These are phyloP conservation scores for Agrotis exclamationis DNA, from an alignment of 2,888 invertebrate genomes.

Conservation along the genomic window DNA sequence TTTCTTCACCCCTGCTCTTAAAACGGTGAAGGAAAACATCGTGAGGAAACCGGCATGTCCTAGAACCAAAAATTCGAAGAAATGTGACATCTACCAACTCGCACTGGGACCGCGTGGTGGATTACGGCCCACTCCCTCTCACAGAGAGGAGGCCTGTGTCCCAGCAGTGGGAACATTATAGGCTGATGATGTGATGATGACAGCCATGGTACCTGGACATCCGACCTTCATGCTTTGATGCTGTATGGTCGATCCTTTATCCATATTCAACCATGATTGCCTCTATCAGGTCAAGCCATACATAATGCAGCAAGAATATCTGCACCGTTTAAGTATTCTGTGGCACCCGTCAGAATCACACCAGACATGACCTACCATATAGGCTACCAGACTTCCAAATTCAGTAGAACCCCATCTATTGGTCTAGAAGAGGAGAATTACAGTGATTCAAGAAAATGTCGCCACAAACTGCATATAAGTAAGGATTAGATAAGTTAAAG, in stretches of 20 bases:
- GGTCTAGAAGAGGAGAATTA: not conserved
- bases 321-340: too few relatives aligned
- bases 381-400: not conserved
- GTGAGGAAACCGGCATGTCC: too few relatives aligned
- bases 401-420: not conserved
- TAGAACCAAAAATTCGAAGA: too few relatives aligned
- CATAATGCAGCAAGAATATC: not conserved
- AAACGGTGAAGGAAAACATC: too few relatives aligned
- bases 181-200: too few relatives aligned
- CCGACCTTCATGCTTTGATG: not conserved
- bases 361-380: too few relatives aligned
- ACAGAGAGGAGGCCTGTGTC: too few relatives aligned
- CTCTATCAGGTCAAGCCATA: not conserved
- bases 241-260: not conserved
- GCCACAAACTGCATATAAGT: not conserved
- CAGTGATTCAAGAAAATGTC: slow-evolving; percentile 2
- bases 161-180: too few relatives aligned
- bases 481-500: slow-evolving; percentile 5
- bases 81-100: too few relatives aligned
- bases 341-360: not conserved
- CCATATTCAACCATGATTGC: not conserved
- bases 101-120: too few relatives aligned
- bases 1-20: too few relatives aligned
- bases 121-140: too few relatives aligned
- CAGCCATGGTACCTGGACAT: not conserved